These are phyloP conservation scores for Molossus molossus DNA, from an alignment of 2,797 vertebrate genomes.

Conservation along the genomic window DNA sequence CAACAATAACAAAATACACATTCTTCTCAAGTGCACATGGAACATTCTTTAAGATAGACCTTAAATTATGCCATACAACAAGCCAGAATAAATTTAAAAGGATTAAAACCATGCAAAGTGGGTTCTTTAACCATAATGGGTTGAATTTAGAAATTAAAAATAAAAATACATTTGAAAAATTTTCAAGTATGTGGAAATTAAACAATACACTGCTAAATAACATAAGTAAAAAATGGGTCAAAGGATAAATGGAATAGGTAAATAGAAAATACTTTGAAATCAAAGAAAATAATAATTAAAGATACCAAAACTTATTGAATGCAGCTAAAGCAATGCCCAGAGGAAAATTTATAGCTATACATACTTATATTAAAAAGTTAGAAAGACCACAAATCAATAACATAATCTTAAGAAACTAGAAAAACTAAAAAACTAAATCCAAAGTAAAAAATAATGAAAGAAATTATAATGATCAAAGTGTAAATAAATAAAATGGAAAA, in stretches of 20 bases:
- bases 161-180: neutral
- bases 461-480: neutral
- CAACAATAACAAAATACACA: neutral
- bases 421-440: neutral
- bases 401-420: neutral
- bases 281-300: conserved; percentile 14
- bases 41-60: neutral
- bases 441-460: neutral
- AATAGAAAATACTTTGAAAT: conserved; percentile 1
- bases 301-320: neutral
- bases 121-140: neutral
- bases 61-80: neutral
- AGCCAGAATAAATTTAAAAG: neutral
- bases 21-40: neutral
- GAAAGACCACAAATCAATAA: neutral
- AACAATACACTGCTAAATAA: neutral
- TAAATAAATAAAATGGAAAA: neutral
- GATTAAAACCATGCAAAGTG: neutral
- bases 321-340: neutral
- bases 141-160: conserved; percentile 15
- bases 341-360: neutral
- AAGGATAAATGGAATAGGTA: neutral
- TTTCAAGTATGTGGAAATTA: neutral
- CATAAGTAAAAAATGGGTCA: neutral
- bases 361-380: neutral